Base-by-base conservation (phyloP, 2,888 invertebrate species). In the Nemotelus nigrinus region DNA sequence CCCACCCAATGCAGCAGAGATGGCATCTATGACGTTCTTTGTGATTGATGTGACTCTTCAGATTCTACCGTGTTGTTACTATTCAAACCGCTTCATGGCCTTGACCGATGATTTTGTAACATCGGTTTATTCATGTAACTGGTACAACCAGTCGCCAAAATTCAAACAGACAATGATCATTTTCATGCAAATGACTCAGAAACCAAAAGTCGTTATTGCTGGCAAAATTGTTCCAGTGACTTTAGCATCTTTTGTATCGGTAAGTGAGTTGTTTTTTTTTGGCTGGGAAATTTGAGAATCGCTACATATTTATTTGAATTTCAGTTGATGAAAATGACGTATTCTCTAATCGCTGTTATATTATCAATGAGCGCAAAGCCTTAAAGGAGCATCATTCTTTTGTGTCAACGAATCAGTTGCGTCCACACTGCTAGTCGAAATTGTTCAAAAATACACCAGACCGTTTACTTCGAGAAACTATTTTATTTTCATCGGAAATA, bases 131-230 rank as follows among this genome's bases (percentile, higher is more conserved):
- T 70, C 63, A 10, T 77, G 70, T 8, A 63, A 77, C 63, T 77
- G 71, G 77, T 63, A 55, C 48, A 60, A 77, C 25, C 77, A 50
- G 41, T 43, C n/a, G 8, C 60, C n/a, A 25, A 45, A 48, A 6
- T 77, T 70, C 45, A 77, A 77, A 58, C 53, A 60, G n/a, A 45
- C 60, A 2, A 53, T 77, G 63, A 77, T 77, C 43, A 70, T 70
- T 53, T 76, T 76, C 55, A 77, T 71, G 71, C 48, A 60, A 60
- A 77, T 60, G 53, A 70, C 64, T 1, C 57, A 77, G 50, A 48
- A 65, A 41, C 41, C n/a, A 3, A 70, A 70, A 25, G 60, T 50
- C n/a, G 45, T 77, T 53, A 48, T 70, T 2, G 77, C 77, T 8
- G 77, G 71, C 3, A 77, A 77, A 43, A 60, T 77, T 41, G 45